Evolutionary conservation across 2,113 vertebrate genomes (phyloP).

Genomic region (Vulpes ferrilata): DNA sequence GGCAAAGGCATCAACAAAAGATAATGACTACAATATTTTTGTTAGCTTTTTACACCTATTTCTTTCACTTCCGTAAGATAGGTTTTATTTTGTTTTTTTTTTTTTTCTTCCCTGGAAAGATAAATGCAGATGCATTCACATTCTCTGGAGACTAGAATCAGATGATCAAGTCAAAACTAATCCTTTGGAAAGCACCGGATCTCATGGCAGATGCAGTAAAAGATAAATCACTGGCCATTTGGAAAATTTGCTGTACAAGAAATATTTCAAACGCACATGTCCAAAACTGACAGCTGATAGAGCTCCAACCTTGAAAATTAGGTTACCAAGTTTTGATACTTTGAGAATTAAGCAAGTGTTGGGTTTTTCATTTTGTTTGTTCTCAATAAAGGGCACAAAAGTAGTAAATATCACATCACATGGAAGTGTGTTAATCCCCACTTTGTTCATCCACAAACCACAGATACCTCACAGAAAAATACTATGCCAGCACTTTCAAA

Average conservation of each 20-base stretch:
- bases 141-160: slow-evolving; percentile 13
- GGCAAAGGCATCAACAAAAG: background rate
- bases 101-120: slow-evolving; percentile 35
- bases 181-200: background rate
- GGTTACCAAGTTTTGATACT: background rate
- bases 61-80: background rate
- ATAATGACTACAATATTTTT: background rate
- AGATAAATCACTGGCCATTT: background rate
- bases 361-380: background rate
- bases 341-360: background rate
- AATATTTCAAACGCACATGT: background rate
- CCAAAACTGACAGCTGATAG: background rate
- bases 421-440: background rate
- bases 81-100: background rate
- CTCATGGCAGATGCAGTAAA: background rate
- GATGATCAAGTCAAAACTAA: slow-evolving; percentile 49
- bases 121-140: background rate
- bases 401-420: background rate
- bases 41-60: background rate
- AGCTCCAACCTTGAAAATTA: background rate
- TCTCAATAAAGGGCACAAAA: background rate
- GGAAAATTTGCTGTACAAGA: slow-evolving; percentile 1
- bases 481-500: slow-evolving; percentile 9
- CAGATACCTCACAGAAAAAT: slow-evolving; percentile 31
- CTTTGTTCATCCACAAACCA: slow-evolving; percentile 26